Base-by-base conservation (phyloP, 1,140 invertebrate genomes). In the Delia radicum region DNA sequence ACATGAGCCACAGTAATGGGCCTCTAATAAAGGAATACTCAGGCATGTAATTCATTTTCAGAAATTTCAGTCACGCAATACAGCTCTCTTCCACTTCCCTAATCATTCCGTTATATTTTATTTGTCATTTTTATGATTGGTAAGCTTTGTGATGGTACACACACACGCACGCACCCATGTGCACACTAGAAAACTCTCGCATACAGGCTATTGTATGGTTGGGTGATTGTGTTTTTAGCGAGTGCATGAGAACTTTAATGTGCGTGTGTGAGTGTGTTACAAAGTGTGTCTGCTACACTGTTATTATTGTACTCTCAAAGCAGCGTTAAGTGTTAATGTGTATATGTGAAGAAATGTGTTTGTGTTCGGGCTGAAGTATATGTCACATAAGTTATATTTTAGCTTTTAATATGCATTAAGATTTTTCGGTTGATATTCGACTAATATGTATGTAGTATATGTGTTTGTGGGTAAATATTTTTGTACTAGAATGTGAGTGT, bases 81-180 rank as follows among this genome's bases (percentile, higher is more conserved):
- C 4, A 31, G 65, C 18, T 55, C 15, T 55, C 7, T 65, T 69
- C 29, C 29, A 18, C 65, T 21, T 69, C 65, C 65, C 18, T 12
- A 26, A 3, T 26, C 61, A 26, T 28, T 27, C 10, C 29, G 7
- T 21, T 69, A 29, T 69, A 33, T 33, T 69, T 69, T 69, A 65
- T 65, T 65, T 69, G 28, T 69, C 65, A 33, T 69, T 69, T 69
- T 69, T 33, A 69, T 69, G 65, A 69, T 69, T 69, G 65, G 62
- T 65, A 65, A 65, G 62, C 65, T 69, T 69, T 33, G 33, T 69
- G 29, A 33, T 21, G 24, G 27, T 12, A 15, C 37, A 10, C 33
- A 15, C 37, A 42, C 31, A 33, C 10, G 31, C 10, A 33, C 10
- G 31, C 10, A 33, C 4, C 4, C 10, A 33, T 33, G 31, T 33